Evolutionary conservation across 1,140 invertebrate species (phyloP), one percentile per base, ranked within the genome.

Genomic region (Venustaconcha ellipsiformis): DNA sequence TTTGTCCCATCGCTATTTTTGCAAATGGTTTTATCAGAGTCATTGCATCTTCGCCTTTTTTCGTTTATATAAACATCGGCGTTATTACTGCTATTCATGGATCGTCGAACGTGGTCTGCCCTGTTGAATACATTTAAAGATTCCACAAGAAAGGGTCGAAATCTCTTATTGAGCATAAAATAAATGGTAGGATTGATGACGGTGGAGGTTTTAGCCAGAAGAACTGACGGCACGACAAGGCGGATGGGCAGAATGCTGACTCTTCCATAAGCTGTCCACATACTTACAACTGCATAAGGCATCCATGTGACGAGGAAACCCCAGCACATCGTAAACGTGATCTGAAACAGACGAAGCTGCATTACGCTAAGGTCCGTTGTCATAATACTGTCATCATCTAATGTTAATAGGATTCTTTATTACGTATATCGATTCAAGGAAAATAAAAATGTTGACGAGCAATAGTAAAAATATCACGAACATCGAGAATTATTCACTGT

Each of bases 201-300:
- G 6, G 70, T 71, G 1, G 70, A 71, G 14, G 70, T 63, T 64
- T 71, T 71, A 13, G 70, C 70, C 5, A 71, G 37, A 18, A 71
- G 20, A n/a, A 71, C 70, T 14, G 70, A 48, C 5, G 64, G 26
- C n/a, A 71, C 59, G 1, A 62, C 64, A 6, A 64, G 17, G 13
- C 70, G n/a, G 13, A 71, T 20, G n/a, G 70, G 70, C 5, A 71
- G 23, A 18, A 63, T 48, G 20, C 59, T 55, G 20, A 26, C 37
- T 18, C 57, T 37, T 8, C 70, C 64, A 68, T 80, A 80, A 57
- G 79, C 70, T 30, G 72, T 73, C 56, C 80, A 66, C 79, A 83
- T 80, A 20, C 72, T 77, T 8, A 80, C 77, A 23, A 80, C 56
- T n/a, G 79, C 76, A 69, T 83, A 83, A 11, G 81, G 81, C 30